A percentile compares a stretch with the other conserved stretches of the same genome.
Evolutionary conservation across 2,113 vertebrate genomes (phyloP).

Genomic region (Regulus satrapa): DNA sequence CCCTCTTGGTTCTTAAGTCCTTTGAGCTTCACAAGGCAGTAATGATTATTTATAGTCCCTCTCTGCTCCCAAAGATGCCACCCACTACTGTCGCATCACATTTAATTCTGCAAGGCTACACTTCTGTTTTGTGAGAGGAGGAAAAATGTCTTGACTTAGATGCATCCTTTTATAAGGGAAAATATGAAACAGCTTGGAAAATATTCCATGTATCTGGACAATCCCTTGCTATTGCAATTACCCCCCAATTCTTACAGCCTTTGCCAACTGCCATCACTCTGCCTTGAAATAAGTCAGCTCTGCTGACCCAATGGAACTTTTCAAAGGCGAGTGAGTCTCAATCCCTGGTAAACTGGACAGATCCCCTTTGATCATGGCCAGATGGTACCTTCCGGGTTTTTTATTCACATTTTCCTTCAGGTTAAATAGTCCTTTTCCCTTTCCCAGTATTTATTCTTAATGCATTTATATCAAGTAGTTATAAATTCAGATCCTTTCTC

Average conservation of each 20-base stretch:
- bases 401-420: neutral
- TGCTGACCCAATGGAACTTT: neutral
- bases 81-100: neutral
- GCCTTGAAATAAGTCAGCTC: neutral
- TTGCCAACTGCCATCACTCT: neutral
- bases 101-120: neutral
- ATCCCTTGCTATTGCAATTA: neutral
- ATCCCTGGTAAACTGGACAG: neutral
- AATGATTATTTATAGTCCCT: neutral
- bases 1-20: neutral
- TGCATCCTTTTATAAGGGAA: neutral
- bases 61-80: neutral
- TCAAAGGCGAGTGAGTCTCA: neutral
- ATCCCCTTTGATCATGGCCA: neutral
- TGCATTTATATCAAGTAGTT: conserved; percentile 10
- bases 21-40: neutral
- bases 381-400: neutral
- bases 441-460: conserved; percentile 11
- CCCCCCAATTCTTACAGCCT: too few species aligned
- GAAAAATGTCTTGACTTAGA: neutral
- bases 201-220: neutral
- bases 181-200: neutral
- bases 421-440: neutral
- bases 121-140: neutral
- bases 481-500: conserved; percentile 23